phyloP scores from a whole-genome alignment of 2,797 vertebrate genomes.

The Dallia pectoralis region DNA sequence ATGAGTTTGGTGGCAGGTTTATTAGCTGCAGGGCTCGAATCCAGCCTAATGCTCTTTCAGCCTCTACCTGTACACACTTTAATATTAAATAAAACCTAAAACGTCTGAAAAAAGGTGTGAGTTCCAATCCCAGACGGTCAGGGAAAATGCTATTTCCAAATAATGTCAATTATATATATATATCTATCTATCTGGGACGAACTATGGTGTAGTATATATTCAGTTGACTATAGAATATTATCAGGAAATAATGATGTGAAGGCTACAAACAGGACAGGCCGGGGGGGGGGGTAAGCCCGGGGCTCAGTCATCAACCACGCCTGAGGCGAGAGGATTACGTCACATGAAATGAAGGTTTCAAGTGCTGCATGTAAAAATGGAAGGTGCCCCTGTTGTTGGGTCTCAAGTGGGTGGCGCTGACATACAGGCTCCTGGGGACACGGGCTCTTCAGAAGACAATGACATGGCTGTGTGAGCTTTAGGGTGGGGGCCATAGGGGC shows the following conservation, averaged over 20 bases:
- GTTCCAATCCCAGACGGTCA: too few species aligned
- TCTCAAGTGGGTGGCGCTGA: constrained; percentile 75
- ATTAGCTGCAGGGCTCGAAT: too few species aligned
- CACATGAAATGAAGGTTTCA: constrained; percentile 66
- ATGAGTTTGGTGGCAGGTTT: constrained; percentile 53
- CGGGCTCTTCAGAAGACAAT: constrained; percentile 62
- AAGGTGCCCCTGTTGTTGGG: constrained; percentile 71
- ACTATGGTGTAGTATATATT: constrained; percentile 44
- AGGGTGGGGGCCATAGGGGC: constrained; percentile 53
- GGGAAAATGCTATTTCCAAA: too few species aligned
- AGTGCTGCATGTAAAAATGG: constrained; percentile 78
- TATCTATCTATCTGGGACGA: constrained; percentile 49
- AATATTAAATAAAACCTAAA: too few species aligned
- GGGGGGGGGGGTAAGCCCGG: constrained; percentile 68
- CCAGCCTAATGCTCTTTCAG: too few species aligned
- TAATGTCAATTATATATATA: too few species aligned
- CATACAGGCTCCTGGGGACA: constrained; percentile 63
- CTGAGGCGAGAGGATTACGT: constrained; percentile 72
- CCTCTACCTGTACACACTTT: too few species aligned
- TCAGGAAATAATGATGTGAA: constrained; percentile 11
- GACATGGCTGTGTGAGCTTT: constrained; percentile 62
- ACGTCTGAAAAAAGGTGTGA: too few species aligned
- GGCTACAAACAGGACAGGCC: constrained; percentile 64
- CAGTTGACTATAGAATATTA: constrained; percentile 30
- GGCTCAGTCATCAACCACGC: constrained; percentile 64